These are phyloP conservation scores for Acrobasis consociella DNA, from an alignment of 2,888 invertebrate species.

Conservation along the genomic window DNA sequence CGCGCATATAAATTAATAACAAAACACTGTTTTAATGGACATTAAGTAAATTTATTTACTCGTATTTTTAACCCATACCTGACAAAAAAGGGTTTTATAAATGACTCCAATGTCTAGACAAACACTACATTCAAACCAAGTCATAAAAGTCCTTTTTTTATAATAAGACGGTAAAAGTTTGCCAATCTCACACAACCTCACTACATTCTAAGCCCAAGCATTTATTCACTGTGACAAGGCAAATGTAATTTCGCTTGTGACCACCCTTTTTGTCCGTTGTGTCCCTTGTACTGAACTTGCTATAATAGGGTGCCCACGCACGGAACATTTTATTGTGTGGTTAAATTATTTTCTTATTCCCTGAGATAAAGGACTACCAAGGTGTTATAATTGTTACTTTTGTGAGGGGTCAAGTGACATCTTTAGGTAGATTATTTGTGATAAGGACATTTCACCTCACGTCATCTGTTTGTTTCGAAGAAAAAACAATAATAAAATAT, in stretches of 20 bases:
- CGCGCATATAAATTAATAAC: too few species aligned
- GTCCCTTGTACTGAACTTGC: slow-evolving; percentile 4
- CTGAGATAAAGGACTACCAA: not conserved
- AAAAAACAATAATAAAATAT: too few species aligned
- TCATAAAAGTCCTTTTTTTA: too few species aligned
- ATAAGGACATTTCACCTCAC: not conserved
- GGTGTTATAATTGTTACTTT: not conserved
- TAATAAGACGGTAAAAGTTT: too few species aligned
- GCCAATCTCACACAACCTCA: not conserved
- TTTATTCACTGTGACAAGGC: slow-evolving; percentile 14
- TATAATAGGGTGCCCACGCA: not conserved
- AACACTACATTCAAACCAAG: too few species aligned
- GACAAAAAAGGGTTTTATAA: too few species aligned
- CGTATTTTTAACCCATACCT: too few species aligned
- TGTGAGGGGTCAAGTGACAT: not conserved
- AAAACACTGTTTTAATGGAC: too few species aligned
- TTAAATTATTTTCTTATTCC: slow-evolving; percentile 9
- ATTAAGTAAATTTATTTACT: too few species aligned
- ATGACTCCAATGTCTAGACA: too few species aligned
- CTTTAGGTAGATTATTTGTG: not conserved
- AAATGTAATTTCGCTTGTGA: slow-evolving; percentile 19
- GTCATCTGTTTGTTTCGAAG: not conserved
- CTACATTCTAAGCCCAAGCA: slow-evolving; percentile 8
- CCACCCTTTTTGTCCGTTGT: slow-evolving; percentile 15
- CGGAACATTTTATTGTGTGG: not conserved